Evolutionary conservation across 2,888 invertebrate genomes (phyloP).

Genomic region (Pristionchus mayeri): DNA sequence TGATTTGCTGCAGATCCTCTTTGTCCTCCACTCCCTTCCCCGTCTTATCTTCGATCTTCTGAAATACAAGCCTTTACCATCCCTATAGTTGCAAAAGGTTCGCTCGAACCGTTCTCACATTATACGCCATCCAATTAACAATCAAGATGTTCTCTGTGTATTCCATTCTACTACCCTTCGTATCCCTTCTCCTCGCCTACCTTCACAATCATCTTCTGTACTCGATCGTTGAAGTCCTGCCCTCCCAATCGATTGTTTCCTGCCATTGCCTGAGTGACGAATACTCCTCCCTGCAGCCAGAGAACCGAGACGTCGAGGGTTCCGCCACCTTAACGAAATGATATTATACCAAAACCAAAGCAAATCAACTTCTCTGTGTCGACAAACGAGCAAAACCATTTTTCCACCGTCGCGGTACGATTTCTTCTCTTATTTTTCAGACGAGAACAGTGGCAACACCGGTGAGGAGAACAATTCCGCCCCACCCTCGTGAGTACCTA

Average conservation of each 20-base stretch:
- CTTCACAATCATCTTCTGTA: conserved; percentile 76
- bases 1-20: conserved; percentile 78
- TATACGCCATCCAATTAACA: background rate
- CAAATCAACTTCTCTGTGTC: too few relatives aligned
- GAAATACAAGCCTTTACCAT: too few relatives aligned
- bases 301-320: conserved; percentile 79
- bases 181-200: conserved; percentile 48
- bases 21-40: conserved; percentile 75
- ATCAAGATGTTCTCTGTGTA: background rate
- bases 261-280: conserved; percentile 79
- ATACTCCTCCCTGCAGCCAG: conserved; percentile 78
- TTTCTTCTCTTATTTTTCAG: too few relatives aligned
- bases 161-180: background rate
- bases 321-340: conserved; percentile 69
- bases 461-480: too few relatives aligned
- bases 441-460: too few relatives aligned
- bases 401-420: too few relatives aligned
- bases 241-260: conserved; percentile 80
- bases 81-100: too few relatives aligned
- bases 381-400: too few relatives aligned
- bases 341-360: too few relatives aligned
- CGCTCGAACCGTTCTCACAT: too few relatives aligned
- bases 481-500: too few relatives aligned
- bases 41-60: conserved; percentile 73
- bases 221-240: conserved; percentile 79